These are phyloP conservation scores for Drymonia ruficornis DNA, from an alignment of 2,888 invertebrate species.

Conservation along the genomic window DNA sequence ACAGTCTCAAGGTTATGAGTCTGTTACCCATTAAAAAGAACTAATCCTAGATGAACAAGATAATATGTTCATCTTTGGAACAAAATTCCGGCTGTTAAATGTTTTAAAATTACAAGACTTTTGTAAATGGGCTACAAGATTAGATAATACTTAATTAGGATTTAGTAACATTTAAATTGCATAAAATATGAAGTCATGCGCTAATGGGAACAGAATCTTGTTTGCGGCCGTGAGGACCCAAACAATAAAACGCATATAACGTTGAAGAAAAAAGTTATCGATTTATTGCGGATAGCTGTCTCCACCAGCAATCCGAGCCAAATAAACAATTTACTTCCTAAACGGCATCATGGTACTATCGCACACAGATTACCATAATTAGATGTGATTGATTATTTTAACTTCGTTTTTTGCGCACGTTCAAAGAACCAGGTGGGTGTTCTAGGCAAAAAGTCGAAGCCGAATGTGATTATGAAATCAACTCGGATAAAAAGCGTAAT, in stretches of 20 bases:
- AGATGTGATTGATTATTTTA: constrained; percentile 57
- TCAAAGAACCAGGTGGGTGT: constrained; percentile 49
- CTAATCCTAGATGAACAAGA: constrained; percentile 19
- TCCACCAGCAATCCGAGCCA: constrained; percentile 11
- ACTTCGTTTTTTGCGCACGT: constrained; percentile 43
- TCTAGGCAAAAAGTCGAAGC: constrained; percentile 34
- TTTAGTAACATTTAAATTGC: neutral
- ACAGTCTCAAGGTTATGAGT: constrained; percentile 58
- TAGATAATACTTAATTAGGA: neutral
- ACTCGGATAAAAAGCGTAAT: constrained; percentile 23
- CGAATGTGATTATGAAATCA: constrained; percentile 30
- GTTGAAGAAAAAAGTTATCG: neutral
- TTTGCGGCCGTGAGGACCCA: neutral
- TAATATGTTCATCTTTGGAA: constrained; percentile 5
- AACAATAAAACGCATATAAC: neutral
- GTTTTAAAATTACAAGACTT: no score
- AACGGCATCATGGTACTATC: constrained; percentile 36
- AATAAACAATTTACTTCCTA: constrained; percentile 35
- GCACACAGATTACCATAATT: constrained; percentile 39
- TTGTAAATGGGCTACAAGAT: neutral
- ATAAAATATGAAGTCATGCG: neutral
- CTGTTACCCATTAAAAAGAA: constrained; percentile 36
- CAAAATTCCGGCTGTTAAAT: neutral
- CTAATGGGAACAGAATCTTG: neutral
- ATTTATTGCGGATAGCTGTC: neutral